A percentile compares a stretch with the other conserved stretches of the same genome.
Evolutionary conservation across 2,888 invertebrate genomes (phyloP).

Genomic region (Thymelicus lineola): DNA sequence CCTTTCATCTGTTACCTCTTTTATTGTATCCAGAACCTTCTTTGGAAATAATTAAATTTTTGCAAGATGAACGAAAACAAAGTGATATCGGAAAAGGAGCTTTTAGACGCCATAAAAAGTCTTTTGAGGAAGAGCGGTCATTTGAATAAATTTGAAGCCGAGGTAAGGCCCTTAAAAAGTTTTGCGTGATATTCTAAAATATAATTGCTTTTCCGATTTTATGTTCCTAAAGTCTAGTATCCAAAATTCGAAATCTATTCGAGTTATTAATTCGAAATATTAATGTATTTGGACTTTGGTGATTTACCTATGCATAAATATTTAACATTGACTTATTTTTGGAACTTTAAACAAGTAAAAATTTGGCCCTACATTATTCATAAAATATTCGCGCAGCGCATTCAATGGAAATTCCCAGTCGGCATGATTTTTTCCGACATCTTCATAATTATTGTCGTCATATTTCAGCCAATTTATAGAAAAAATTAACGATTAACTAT

Average conservation of each 20-base stretch:
- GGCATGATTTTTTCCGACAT: too few relatives aligned
- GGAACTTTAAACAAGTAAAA: too few relatives aligned
- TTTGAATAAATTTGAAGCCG: constrained; percentile 74
- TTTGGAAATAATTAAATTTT: constrained; percentile 46
- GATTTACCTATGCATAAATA: too few relatives aligned
- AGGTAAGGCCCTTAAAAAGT: constrained; percentile 52
- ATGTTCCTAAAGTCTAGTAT: not conserved
- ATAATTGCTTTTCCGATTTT: constrained; percentile 14
- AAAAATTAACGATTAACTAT: too few relatives aligned
- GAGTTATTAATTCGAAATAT: too few relatives aligned
- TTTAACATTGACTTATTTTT: too few relatives aligned
- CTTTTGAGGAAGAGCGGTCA: constrained; percentile 71
- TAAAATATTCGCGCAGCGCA: too few relatives aligned
- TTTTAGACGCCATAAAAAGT: constrained; percentile 71
- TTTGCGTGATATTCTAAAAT: constrained; percentile 11
- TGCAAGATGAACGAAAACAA: constrained; percentile 63
- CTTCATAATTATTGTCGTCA: too few relatives aligned
- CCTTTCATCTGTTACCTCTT: constrained; percentile 35
- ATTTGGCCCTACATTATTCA: too few relatives aligned
- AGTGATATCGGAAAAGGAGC: constrained; percentile 68
- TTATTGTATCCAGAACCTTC: constrained; percentile 40
- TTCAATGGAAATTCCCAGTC: too few relatives aligned
- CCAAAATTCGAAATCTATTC: not conserved
- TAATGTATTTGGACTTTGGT: too few relatives aligned
- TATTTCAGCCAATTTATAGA: too few relatives aligned